Evolutionary conservation across 2,113 vertebrate genomes (phyloP), one percentile per base, ranked within the genome.

Genomic region (Falcunculus frontatus): DNA sequence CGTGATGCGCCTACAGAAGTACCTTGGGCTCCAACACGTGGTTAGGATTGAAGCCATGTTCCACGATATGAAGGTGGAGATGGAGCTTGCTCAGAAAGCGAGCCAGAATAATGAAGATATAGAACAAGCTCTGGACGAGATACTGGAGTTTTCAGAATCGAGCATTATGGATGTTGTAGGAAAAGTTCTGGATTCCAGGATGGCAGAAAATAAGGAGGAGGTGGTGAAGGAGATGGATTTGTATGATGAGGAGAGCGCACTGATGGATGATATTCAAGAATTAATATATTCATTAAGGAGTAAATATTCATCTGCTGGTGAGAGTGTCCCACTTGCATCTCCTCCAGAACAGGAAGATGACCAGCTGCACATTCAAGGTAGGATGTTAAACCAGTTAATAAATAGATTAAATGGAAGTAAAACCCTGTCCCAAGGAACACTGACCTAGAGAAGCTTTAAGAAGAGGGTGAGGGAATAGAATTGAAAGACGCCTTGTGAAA

Each of bases 201-300:
- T 96, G 27, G 33, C 47, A 14, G 97, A 96, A 79, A 93, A 92
- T 30, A 87, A 95, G 63, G 94, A 97, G 11, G 87, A 95, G 22
- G 96, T 95, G 13, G 70, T 97, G 16, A 90, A 77, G 69, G 98
- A 98, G n/a, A 92, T 76, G 5, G 95, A 95, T 49, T 53, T 97
- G 60, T 94, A 98, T 53, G 98, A 99, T 52, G 98, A 99, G 68
- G 99, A 99, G 95, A 97, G 98, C 0, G 95, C 97, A 5, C 94
- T 99, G 65, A 95, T 99, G 49, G 99, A 99, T 77, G 98, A 99
- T 37, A 97, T 99, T 93, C 99, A 99, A 96, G 99, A 99, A 95
- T 95, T 99, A 37, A 98, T 98, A 39, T 99, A 99, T 96, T 98
- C 97, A 39, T 97, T 99, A 39, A 98, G 98, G 83, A 98, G 98